A percentile compares a stretch with the other conserved stretches of the same genome.
Conservation (phyloP, 2,888 invertebrate species). For the Ophraella communa region DNA sequence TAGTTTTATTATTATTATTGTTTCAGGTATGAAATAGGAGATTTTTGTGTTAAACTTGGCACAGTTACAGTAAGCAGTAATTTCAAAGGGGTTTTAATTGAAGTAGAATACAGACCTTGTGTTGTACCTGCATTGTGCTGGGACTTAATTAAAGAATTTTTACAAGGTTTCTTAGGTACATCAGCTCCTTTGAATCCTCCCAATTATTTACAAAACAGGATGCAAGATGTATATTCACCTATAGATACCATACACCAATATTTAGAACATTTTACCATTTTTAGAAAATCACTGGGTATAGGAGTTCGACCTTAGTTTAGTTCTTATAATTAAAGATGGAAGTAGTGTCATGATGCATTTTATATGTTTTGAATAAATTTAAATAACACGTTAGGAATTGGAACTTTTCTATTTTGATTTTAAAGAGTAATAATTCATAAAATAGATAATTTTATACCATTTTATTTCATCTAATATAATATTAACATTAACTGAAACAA, state of each 20-base stretch:
- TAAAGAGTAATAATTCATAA: no score
- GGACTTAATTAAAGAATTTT: conserved; percentile 89
- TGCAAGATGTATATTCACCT: conserved; percentile 87
- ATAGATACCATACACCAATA: conserved; percentile 94
- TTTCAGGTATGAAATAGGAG: conserved; percentile 76
- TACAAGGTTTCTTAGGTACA: conserved; percentile 88
- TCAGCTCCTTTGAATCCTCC: conserved; percentile 76
- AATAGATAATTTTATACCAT: no score
- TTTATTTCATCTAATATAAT: no score
- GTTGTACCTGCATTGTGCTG: conserved; percentile 87
- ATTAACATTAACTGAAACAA: no score
- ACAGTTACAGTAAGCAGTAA: conserved; percentile 91
- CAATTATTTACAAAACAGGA: conserved; percentile 70
- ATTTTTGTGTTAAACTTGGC: conserved; percentile 93
- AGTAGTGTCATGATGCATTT: no score
- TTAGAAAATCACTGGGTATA: conserved; percentile 77
- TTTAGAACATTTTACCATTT: conserved; percentile 89
- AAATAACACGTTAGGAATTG: no score
- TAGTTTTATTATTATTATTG: not conserved
- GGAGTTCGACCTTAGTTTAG: conserved; percentile 57
- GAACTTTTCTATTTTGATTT: no score
- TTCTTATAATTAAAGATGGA: no score
- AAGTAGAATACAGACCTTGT: conserved; percentile 93
- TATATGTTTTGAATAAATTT: no score
- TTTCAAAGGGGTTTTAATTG: conserved; percentile 92